A percentile compares a stretch with the other conserved stretches of the same genome.
These are phyloP conservation scores for Argya squamiceps DNA, from an alignment of 2,797 vertebrate species.

Conservation along the genomic window DNA sequence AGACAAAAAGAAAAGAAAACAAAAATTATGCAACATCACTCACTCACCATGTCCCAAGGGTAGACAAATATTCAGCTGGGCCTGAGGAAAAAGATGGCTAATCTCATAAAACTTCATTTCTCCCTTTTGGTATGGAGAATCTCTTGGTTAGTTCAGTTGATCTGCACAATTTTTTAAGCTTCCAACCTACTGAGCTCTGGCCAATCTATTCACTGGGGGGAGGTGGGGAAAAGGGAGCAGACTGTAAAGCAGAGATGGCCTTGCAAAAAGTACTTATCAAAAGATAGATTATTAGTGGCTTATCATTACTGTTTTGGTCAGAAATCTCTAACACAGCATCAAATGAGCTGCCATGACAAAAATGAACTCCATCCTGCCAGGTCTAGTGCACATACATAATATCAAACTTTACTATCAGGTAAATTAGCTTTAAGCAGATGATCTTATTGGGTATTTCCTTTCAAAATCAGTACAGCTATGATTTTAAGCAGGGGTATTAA, in stretches of 20 bases:
- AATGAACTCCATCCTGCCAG: not conserved
- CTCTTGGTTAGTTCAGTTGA: not conserved
- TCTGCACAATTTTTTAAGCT: not conserved
- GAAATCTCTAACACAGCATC: not conserved
- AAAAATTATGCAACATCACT: not conserved
- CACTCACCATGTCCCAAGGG: not conserved
- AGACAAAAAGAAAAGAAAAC: not conserved
- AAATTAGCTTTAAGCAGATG: not conserved
- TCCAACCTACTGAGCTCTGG: not conserved
- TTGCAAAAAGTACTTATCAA: not conserved
- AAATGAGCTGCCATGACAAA: not conserved
- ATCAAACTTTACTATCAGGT: not conserved
- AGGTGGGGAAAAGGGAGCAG: not conserved
- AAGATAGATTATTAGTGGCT: not conserved
- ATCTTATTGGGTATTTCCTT: not conserved
- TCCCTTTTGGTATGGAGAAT: not conserved
- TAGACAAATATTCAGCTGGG: not conserved
- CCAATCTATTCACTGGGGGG: not conserved
- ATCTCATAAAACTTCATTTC: not conserved
- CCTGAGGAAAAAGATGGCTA: not conserved
- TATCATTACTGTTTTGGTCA: not conserved
- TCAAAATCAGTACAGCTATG: not conserved
- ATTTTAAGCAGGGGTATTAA: not conserved
- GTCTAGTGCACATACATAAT: not conserved
- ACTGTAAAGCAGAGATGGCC: not conserved